Evolutionary conservation across 2,888 invertebrate species (phyloP), one percentile per base, ranked within the genome.

Genomic region (Drosophila bunnanda): DNA sequence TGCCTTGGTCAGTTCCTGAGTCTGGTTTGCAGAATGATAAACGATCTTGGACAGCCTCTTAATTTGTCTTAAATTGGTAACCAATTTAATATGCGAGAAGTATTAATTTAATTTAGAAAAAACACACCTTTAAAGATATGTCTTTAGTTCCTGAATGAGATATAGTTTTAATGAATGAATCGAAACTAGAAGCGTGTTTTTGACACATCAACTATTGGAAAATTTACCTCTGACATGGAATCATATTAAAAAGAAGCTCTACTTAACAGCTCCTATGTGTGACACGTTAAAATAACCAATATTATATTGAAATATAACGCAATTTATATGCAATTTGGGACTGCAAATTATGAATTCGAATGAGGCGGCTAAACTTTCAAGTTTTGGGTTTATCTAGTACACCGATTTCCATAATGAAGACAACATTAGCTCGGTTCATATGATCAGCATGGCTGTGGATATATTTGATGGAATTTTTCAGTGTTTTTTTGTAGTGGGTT

Each of bases 1-100:
- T 39, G 68, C 43, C 54, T 41, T 54, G 56, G 53, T 75, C 66
- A 77, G 75, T 80, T 84, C 79, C 82, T 76, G 85, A 52, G 74
- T 50, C 55, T 52, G 58, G 71, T 73, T 81, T 30, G 61, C 61
- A 44, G 46, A 32, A 65, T 88, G 86, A 82, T 83, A 72, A 86
- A 88, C 86, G 78, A 62, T 43, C 48, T 41, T 69, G 53, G 70
- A 59, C 69, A 69, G 59, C 22, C 41, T 25, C 32, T 72, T 72
- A 72, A 72, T 65, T 57, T 65, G 53, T 41, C 65, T 44, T 32
- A 39, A 59, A 60, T 53, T 69, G 59, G 57, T 65, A 43, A 72
- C 65, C 64, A 12, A 60, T 54, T 60, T 50, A 25, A 41, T 30
- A 69, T 44, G 22, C 32, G 54, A 48, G 39, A 46, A 48, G 39